Evolutionary conservation across 2,797 vertebrate species (phyloP).

Genomic region (Lepilemur septentrionalis): DNA sequence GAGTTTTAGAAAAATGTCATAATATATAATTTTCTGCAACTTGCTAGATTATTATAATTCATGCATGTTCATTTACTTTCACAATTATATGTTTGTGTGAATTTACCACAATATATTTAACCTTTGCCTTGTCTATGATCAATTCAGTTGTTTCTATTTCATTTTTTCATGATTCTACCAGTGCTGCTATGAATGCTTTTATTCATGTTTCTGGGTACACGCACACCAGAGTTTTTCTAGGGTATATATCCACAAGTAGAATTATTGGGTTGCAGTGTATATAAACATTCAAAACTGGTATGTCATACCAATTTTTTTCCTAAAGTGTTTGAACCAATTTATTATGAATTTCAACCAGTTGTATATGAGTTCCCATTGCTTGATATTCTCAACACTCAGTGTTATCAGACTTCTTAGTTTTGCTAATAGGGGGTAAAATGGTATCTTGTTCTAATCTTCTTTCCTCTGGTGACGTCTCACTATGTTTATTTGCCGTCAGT

Average conservation of each 20-base stretch:
- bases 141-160: neutral
- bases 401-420: neutral
- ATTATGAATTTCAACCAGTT: neutral
- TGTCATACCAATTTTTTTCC: neutral
- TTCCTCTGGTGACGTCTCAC: neutral
- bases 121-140: neutral
- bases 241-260: neutral
- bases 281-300: neutral
- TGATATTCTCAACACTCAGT: neutral
- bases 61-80: constrained; percentile 1
- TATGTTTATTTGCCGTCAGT: neutral
- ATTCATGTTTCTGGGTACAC: neutral
- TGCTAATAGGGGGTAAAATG: neutral
- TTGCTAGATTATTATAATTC: constrained; percentile 7
- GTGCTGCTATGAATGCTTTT: neutral
- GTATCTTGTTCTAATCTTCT: neutral
- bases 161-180: neutral
- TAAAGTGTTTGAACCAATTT: neutral
- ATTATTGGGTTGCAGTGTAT: neutral
- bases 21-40: neutral
- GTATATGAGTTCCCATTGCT: neutral
- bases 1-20: neutral
- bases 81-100: neutral
- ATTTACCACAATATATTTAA: constrained; percentile 24
- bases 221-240: neutral